Evolutionary conservation across 2,113 vertebrate genomes (phyloP), one percentile per base, ranked within the genome.

Genomic region (Spermophilus dauricus): DNA sequence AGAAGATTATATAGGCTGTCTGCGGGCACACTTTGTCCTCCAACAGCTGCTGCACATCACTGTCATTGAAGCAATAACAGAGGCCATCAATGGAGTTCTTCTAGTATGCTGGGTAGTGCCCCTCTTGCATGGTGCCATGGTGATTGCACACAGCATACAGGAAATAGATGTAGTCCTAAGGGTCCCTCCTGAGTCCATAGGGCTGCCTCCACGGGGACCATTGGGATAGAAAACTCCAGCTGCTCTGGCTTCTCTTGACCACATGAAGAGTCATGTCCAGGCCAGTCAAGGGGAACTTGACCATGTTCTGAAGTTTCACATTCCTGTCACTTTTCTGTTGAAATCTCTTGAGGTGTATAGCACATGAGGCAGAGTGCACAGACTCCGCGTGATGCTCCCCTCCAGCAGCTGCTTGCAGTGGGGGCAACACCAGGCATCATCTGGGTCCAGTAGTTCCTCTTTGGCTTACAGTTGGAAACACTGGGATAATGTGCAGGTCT

Each of bases 41-140:
- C 4, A 99, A 96, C 34, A 99, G 98, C 0, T 99, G 98, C 95
- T 99, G 99, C 72, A 99, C 99, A 0, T 99, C 99, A 0, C 99
- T 99, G 99, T 99, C 99, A 70, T 99, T 99, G 0, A 99, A 99
- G 99, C 99, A 99, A 98, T 99, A 99, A 99, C 99, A 99, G 97
- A 99, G 99, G 20, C 99, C 99, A 28, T 99, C 99, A n/a, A 99
- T 98, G 0, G 99, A 99, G 98, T 99, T 99, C 98, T 99, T 99
- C 97, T 99, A 99, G 97, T 99, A 99, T 0, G 99, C 99, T 99
- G 99, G 99, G 96, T 99, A 99, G 96, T 99, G 99, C 20, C 99
- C 99, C 48, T 99, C 99, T 97, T 99, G 99, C 99, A 99, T 99
- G 98, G 99, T 99, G 93, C 99, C 99, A 2, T 99, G 99, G 97